Percentiles rank a stretch among this genome's conserved stretches.
These are phyloP conservation scores for Metaphire vulgaris DNA, from an alignment of 1,140 invertebrate genomes.

Conservation along the genomic window DNA sequence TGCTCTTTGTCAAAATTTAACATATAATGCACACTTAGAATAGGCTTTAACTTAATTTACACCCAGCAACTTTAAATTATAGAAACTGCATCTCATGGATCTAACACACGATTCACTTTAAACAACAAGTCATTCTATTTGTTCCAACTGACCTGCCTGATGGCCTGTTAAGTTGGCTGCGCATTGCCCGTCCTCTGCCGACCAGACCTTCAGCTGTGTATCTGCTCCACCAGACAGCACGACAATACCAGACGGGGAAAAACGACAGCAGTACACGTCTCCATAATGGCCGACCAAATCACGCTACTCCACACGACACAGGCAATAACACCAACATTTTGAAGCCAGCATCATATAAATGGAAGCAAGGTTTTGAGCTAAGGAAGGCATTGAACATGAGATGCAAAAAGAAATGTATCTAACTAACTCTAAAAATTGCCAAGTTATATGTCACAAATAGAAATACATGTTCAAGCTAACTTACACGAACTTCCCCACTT, in stretches of 20 bases:
- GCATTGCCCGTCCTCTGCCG: slow-evolving; percentile 62
- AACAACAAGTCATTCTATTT: too few species aligned
- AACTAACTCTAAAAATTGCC: too few species aligned
- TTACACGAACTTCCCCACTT: slow-evolving; percentile 56
- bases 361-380: too few species aligned
- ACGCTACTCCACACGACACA: slow-evolving; percentile 49
- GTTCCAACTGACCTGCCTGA: slow-evolving; percentile 49
- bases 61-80: background rate
- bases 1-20: background rate
- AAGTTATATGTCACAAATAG: too few species aligned
- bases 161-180: slow-evolving; percentile 64
- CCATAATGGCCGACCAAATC: slow-evolving; percentile 62
- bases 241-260: slow-evolving; percentile 67
- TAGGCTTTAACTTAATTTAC: background rate
- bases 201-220: slow-evolving; percentile 65
- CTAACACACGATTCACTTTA: too few species aligned
- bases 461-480: too few species aligned
- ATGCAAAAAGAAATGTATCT: too few species aligned
- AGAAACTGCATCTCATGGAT: background rate
- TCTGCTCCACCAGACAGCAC: slow-evolving; percentile 64
- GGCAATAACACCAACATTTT: too few species aligned
- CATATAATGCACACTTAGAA: background rate
- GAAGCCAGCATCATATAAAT: too few species aligned
- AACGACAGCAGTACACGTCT: slow-evolving; percentile 63
- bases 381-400: too few species aligned